phyloP scores from a whole-genome alignment of 2,113 vertebrate species.

The Etia nguti region DNA sequence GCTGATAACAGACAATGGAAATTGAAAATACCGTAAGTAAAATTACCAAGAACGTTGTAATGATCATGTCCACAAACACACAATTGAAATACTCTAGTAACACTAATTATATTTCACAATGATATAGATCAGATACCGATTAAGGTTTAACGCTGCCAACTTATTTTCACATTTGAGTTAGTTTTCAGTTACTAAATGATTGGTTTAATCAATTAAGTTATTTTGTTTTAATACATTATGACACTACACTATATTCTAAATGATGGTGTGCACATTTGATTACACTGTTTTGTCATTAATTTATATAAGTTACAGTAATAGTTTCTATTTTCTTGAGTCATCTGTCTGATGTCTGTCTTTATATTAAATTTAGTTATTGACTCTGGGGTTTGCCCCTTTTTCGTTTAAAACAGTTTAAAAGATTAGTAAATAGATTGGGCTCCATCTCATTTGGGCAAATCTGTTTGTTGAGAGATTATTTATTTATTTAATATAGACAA shows the following conservation, averaged over 20 bases:
- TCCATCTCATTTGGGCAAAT: neutral
- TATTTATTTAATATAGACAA: neutral
- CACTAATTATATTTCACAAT: neutral
- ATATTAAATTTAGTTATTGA: neutral
- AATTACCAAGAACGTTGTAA: neutral
- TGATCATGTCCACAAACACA: neutral
- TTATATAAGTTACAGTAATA: neutral
- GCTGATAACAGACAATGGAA: conserved; percentile 17
- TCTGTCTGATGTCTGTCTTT: neutral
- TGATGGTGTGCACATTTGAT: neutral
- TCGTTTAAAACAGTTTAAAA: rapidly evolving
- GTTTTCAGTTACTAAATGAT: neutral
- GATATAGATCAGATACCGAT: neutral
- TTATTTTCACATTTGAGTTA: neutral
- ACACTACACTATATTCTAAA: neutral
- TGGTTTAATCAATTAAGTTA: neutral
- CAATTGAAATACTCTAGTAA: neutral
- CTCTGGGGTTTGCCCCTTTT: neutral
- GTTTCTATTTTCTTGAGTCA: neutral
- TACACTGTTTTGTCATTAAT: neutral
- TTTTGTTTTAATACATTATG: neutral
- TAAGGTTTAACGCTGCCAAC: neutral
- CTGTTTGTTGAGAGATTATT: neutral
- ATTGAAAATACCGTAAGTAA: conserved; percentile 49
- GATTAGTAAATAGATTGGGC: neutral